These are phyloP conservation scores for Oryzias curvinotus DNA, from an alignment of 2,113 vertebrate species.

Conservation along the genomic window DNA sequence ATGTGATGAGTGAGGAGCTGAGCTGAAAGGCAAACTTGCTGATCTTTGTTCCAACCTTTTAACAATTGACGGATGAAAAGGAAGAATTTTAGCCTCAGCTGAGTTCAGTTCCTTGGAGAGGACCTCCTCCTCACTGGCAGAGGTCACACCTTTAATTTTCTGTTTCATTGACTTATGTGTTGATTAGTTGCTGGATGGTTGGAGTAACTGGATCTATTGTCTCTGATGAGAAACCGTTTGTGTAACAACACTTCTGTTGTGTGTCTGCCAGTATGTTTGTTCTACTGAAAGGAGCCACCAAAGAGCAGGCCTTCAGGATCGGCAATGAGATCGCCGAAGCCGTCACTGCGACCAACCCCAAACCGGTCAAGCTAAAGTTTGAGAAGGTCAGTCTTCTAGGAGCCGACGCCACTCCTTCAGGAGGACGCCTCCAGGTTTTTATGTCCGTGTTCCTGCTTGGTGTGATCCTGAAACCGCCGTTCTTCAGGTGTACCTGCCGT, in stretches of 20 bases:
- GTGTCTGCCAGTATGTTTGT: slow-evolving; percentile 88
- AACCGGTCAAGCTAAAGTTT: slow-evolving; percentile 96
- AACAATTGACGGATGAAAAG: too few species aligned
- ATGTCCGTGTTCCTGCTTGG: not conserved
- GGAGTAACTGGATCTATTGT: not conserved
- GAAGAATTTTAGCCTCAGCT: too few species aligned
- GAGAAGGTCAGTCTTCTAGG: slow-evolving; percentile 85
- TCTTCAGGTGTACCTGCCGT: slow-evolving; percentile 93
- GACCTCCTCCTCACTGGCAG: too few species aligned
- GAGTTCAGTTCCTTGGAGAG: too few species aligned
- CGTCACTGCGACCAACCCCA: slow-evolving; percentile 95
- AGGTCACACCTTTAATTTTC: too few species aligned
- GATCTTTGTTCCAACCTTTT: too few species aligned
- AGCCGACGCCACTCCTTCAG: not conserved
- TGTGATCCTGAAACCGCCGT: not conserved
- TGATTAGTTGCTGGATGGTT: not conserved
- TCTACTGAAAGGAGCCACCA: slow-evolving; percentile 94
- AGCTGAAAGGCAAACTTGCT: too few species aligned
- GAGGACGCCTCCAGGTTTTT: not conserved
- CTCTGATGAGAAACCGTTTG: not conserved
- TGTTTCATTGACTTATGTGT: too few species aligned
- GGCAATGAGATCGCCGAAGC: slow-evolving; percentile 97
- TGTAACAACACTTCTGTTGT: not conserved
- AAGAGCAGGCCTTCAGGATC: slow-evolving; percentile 97
- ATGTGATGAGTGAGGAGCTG: too few species aligned